A percentile compares a stretch with the other conserved stretches of the same genome.
These are phyloP conservation scores for Mormoops blainvillei DNA, from an alignment of 2,113 vertebrate species.

Conservation along the genomic window DNA sequence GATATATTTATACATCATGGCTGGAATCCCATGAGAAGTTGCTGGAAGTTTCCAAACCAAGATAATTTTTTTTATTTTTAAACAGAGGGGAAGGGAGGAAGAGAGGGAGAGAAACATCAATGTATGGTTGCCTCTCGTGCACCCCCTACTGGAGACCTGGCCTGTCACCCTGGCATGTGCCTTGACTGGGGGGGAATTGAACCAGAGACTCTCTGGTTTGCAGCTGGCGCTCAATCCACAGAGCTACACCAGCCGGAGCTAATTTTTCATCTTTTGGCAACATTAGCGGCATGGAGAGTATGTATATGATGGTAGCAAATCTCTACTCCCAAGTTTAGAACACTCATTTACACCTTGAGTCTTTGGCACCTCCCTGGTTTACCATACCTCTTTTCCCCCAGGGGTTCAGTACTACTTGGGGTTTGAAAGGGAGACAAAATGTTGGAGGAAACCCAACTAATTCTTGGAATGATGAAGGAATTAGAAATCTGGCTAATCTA, in stretches of 20 bases:
- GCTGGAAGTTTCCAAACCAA: neutral
- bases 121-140: too few species aligned
- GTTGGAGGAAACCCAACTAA: neutral
- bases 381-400: neutral
- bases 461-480: neutral
- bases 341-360: neutral
- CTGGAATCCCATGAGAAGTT: neutral
- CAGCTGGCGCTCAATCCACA: too few species aligned
- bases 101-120: too few species aligned
- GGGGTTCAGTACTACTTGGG: neutral
- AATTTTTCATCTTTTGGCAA: neutral
- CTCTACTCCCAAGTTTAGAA: neutral
- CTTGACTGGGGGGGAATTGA: too few species aligned
- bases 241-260: too few species aligned
- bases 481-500: neutral
- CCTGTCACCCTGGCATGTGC: too few species aligned
- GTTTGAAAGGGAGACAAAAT: neutral
- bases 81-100: too few species aligned
- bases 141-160: too few species aligned
- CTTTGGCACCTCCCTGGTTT: neutral
- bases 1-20: neutral
- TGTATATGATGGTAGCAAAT: neutral
- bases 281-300: neutral
- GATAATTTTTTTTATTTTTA: too few species aligned
- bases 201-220: too few species aligned